Evolutionary conservation across 2,888 invertebrate species (phyloP), one percentile per base, ranked within the genome.

Genomic region (Cybosia mesomella): DNA sequence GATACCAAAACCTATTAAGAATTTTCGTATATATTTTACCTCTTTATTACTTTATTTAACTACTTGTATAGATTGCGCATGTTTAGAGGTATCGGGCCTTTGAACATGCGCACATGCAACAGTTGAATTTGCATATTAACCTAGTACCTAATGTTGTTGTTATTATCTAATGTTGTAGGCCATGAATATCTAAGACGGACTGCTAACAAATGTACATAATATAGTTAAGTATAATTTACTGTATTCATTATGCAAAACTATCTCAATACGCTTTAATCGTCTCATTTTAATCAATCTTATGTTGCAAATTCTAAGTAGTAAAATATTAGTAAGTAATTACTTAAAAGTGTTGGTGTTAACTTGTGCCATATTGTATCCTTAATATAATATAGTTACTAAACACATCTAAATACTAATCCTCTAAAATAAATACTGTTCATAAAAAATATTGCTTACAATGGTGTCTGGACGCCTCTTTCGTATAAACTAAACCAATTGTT

Each of bases 181-280:
- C 4, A 39, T 24, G 24, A 24, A 55, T 59, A 59, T 36, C 58
- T 59, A 58, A 36, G n/a, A 15, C 21, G 21, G 15, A 5, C 28
- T 58, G 21, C 36, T 36, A 15, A 22, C 21, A 59, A 22, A 36
- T 22, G 36, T 59, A 22, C n/a, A 58, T 59, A 59, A 8, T 59
- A 18, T 22, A 39, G 24, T 39, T 18, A 39, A 39, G 18, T 22
- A 18, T 39, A 39, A 59, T 24, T 59, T 24, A 39, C 39, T 39
- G 39, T 59, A 39, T 39, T 36, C 24, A 24, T 18, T 39, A 64
- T 21, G 57, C n/a, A 36, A 57, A 57, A 57, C 39, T 64, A 64
- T 57, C 39, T 39, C 28, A 22, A 58, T 58, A 65, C 32, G 65
- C 65, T 65, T 65, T 65, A 65, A 65, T 34, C 24, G 43, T 49